phyloP scores from a whole-genome alignment of 2,888 invertebrate genomes.

The Sialis fuliginosa region DNA sequence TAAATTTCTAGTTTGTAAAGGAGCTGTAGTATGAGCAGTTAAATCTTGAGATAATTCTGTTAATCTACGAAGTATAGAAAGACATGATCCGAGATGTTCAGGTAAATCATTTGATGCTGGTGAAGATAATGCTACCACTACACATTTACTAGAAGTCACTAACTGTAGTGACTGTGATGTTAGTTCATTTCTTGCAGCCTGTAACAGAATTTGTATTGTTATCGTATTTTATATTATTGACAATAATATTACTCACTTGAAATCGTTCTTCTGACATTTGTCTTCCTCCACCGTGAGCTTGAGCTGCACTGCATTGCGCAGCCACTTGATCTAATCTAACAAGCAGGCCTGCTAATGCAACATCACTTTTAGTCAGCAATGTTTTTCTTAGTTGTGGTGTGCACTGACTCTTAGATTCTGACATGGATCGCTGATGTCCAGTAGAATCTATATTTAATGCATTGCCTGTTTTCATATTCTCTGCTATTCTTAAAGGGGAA shows the following conservation, averaged over 20 bases:
- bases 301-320: slow-evolving; percentile 51
- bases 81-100: slow-evolving; percentile 54
- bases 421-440: background rate
- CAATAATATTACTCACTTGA: slow-evolving; percentile 28
- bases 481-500: too few relatives aligned
- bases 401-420: slow-evolving; percentile 14
- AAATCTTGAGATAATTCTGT: slow-evolving; percentile 59
- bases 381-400: slow-evolving; percentile 26
- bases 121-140: slow-evolving; percentile 67
- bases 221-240: background rate
- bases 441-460: background rate
- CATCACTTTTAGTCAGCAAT: slow-evolving; percentile 47
- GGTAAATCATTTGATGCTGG: slow-evolving; percentile 40
- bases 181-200: slow-evolving; percentile 58
- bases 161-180: slow-evolving; percentile 64
- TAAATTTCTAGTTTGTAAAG: slow-evolving; percentile 63
- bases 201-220: slow-evolving; percentile 8
- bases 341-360: slow-evolving; percentile 47
- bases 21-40: slow-evolving; percentile 56
- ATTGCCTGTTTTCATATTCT: background rate
- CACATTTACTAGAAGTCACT: slow-evolving; percentile 64
- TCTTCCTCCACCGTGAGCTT: slow-evolving; percentile 55
- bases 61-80: slow-evolving; percentile 55
- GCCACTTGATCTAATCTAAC: slow-evolving; percentile 52
- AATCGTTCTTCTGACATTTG: slow-evolving; percentile 62